Percentiles rank a stretch among this genome's conserved stretches.
These are phyloP conservation scores for Falco peregrinus DNA, from an alignment of 2,797 vertebrate genomes.

Conservation along the genomic window DNA sequence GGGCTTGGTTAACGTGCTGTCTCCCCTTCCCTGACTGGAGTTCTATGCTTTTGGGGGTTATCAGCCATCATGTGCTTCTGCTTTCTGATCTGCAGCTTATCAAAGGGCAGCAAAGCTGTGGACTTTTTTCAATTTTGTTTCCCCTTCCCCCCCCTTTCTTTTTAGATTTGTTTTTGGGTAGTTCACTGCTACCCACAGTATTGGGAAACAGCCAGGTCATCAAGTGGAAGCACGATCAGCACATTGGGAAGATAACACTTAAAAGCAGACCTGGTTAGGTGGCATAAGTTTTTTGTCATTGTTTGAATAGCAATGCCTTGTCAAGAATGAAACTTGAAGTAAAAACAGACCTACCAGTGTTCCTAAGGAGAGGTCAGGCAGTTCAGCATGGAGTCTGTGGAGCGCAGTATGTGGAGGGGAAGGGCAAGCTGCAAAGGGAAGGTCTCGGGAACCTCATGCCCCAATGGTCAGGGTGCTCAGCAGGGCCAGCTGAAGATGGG, in stretches of 20 bases:
- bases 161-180: background rate
- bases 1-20: background rate
- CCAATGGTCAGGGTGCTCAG: rapidly evolving
- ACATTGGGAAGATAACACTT: background rate
- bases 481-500: background rate
- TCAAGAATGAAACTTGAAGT: background rate
- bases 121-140: background rate
- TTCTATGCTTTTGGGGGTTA: background rate
- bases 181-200: background rate
- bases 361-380: background rate
- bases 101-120: background rate
- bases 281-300: background rate
- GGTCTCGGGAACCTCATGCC: background rate
- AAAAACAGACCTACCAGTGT: background rate
- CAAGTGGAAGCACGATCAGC: background rate
- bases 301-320: background rate
- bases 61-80: background rate
- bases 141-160: too few species aligned
- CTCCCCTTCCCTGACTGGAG: background rate
- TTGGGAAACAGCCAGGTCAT: background rate
- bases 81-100: conserved; percentile 21
- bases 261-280: background rate
- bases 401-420: background rate
- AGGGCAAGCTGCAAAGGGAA: background rate
- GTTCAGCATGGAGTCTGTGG: background rate